These are phyloP conservation scores for Arrhopalites spinosus DNA, from an alignment of 2,888 invertebrate genomes.

Conservation along the genomic window DNA sequence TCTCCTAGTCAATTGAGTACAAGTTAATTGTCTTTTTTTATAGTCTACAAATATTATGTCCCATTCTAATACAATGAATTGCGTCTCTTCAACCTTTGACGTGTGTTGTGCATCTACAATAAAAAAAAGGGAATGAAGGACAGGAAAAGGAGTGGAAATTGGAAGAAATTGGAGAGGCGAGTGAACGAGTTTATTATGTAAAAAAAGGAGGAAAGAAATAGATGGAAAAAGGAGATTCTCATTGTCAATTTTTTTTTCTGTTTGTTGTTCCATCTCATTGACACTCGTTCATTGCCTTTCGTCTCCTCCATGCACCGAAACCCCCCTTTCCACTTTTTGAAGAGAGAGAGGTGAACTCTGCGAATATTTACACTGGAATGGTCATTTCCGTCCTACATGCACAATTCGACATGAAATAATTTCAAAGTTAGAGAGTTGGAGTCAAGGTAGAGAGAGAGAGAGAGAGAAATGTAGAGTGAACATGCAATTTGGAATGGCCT, in stretches of 20 bases:
- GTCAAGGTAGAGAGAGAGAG: neutral
- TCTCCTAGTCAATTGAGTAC: no score
- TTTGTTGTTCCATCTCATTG: slow-evolving; percentile 13
- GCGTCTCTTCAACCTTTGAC: no score
- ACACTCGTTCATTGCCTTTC: slow-evolving; percentile 6
- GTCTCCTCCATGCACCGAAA: neutral
- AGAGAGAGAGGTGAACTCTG: neutral
- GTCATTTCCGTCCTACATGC: slow-evolving; percentile 55
- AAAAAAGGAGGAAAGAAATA: no score
- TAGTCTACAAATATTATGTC: no score
- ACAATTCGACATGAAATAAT: slow-evolving; percentile 37
- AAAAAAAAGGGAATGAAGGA: no score
- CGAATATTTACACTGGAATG: slow-evolving; percentile 43
- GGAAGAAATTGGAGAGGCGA: neutral
- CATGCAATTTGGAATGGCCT: neutral
- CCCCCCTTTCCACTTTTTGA: neutral
- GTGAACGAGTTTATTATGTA: neutral
- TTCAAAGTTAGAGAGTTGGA: neutral
- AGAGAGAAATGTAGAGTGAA: slow-evolving; percentile 1
- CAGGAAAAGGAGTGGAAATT: neutral
- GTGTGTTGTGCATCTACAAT: no score
- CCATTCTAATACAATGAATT: no score
- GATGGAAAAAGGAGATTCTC: slow-evolving; percentile 7
- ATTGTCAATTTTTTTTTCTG: slow-evolving; percentile 11
- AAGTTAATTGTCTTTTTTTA: no score